phyloP scores from a whole-genome alignment of 2,113 vertebrate species.

The Coracopsis vasa region DNA sequence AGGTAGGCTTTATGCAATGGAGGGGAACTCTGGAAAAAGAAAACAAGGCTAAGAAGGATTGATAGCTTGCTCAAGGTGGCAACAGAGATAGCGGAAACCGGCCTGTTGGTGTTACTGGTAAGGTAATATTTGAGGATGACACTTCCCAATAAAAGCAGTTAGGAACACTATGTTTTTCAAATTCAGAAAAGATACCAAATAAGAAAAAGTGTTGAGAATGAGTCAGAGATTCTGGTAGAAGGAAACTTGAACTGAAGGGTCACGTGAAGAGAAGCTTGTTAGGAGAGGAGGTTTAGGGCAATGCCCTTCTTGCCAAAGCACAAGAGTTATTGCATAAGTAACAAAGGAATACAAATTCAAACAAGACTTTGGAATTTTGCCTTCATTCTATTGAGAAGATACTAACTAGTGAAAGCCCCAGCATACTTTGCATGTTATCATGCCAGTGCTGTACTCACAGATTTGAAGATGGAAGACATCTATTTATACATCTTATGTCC shows the following conservation, averaged over 20 bases:
- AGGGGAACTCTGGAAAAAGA: background rate
- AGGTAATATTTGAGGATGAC: fast-evolving
- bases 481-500: background rate
- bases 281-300: background rate
- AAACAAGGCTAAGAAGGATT: background rate
- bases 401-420: background rate
- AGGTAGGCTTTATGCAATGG: background rate
- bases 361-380: background rate
- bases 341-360: background rate
- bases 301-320: background rate
- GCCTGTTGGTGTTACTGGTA: background rate
- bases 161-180: background rate
- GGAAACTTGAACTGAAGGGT: background rate
- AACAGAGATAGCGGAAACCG: background rate
- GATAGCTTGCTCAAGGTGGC: background rate
- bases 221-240: background rate
- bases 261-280: background rate
- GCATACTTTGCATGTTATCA: background rate
- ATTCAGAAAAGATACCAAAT: background rate
- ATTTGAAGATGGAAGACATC: background rate
- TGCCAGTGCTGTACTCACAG: background rate
- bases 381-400: background rate
- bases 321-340: background rate
- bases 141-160: background rate
- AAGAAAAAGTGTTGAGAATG: background rate